These are phyloP conservation scores for Capitella teleta DNA, from an alignment of 1,140 invertebrate genomes.

Conservation along the genomic window DNA sequence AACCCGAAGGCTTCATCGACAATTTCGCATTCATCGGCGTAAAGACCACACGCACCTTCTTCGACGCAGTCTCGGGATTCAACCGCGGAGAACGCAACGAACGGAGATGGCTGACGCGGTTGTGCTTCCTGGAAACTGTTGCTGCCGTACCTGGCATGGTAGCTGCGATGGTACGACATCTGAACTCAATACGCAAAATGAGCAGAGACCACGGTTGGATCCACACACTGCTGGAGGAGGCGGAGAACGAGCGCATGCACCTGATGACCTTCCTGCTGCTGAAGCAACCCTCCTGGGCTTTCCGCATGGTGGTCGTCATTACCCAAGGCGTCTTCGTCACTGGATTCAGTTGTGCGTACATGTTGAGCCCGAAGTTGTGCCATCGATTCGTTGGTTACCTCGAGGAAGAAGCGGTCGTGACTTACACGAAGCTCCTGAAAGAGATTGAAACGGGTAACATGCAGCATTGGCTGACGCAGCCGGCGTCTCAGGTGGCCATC, in stretches of 20 bases:
- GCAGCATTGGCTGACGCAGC: slow-evolving; percentile 29
- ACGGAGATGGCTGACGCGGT: slow-evolving; percentile 24
- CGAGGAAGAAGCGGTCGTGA: slow-evolving; percentile 43
- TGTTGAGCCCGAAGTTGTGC: slow-evolving; percentile 37
- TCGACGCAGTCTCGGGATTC: slow-evolving; percentile 32
- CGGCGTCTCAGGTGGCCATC: slow-evolving; percentile 34
- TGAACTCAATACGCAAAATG: slow-evolving; percentile 16
- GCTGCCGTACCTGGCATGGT: slow-evolving; percentile 17
- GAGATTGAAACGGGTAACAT: slow-evolving; percentile 15
- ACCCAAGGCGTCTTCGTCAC: slow-evolving; percentile 42
- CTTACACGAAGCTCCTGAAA: slow-evolving; percentile 38
- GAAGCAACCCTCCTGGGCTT: slow-evolving; percentile 32
- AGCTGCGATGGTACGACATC: slow-evolving; percentile 21
- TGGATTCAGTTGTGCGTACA: slow-evolving; percentile 34
- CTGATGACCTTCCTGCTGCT: slow-evolving; percentile 40
- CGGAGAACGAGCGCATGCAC: slow-evolving; percentile 45
- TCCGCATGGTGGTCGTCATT: slow-evolving; percentile 28
- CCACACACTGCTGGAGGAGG: slow-evolving; percentile 35
- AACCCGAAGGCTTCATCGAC: slow-evolving; percentile 25
- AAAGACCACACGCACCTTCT: slow-evolving; percentile 19
- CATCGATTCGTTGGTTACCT: slow-evolving; percentile 44
- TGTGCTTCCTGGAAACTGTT: slow-evolving; percentile 14
- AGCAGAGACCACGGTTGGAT: slow-evolving; percentile 29
- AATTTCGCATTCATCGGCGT: slow-evolving; percentile 23
- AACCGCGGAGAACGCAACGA: slow-evolving; percentile 23